Conservation (phyloP, 2,113 vertebrate species). For the Bombycilla garrulus region DNA sequence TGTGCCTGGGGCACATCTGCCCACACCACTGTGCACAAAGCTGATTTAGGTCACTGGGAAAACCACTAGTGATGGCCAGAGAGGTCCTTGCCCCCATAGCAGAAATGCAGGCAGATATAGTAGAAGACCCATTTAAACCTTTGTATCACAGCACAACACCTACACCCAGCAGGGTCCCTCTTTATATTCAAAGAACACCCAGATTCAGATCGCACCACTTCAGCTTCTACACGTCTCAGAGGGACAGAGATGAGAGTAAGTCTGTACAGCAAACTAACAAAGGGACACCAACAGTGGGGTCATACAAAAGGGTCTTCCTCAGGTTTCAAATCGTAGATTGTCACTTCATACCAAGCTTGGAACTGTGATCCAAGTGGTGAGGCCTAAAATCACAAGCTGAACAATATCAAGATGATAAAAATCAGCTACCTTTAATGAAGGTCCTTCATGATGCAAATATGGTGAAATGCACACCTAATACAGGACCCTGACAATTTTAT, state of each 20-base stretch:
- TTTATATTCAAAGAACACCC: neutral
- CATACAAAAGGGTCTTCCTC: neutral
- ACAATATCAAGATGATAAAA: neutral
- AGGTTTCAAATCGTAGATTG: fast-evolving
- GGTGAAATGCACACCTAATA: neutral
- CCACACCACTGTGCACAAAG: neutral
- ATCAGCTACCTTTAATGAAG: fast-evolving
- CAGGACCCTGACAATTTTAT: neutral
- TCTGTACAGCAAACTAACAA: neutral
- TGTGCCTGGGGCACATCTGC: neutral
- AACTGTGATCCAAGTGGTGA: neutral
- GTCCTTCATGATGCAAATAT: neutral
- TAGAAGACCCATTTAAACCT: neutral
- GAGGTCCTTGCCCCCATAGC: neutral
- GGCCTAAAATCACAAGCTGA: neutral
- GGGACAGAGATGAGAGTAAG: neutral
- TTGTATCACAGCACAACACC: neutral
- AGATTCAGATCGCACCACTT: neutral
- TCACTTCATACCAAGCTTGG: neutral
- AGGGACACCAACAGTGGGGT: fast-evolving
- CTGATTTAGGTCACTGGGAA: neutral
- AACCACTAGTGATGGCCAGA: neutral
- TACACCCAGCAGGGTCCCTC: fast-evolving
- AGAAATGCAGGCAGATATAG: neutral
- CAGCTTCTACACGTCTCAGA: neutral